Evolutionary conservation across 1,140 invertebrate genomes (phyloP), one percentile per base, ranked within the genome.

Genomic region (Cherax quadricarinatus): DNA sequence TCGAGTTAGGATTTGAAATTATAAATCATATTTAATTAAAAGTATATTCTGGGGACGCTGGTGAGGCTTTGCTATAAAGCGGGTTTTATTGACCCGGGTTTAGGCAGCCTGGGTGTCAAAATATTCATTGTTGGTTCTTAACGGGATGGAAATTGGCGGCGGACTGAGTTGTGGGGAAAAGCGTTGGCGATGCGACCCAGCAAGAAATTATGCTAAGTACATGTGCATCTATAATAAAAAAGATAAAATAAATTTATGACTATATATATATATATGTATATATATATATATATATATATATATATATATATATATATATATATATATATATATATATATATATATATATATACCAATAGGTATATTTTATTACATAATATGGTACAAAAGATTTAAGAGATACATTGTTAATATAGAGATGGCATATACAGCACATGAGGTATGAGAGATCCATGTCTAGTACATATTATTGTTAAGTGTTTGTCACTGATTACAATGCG

Each of bases 1-100:
- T 16, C 62, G 18, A 6, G 62, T 66, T 66, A 66, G 62, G 9
- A 14, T 66, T 66, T 66, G 62, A 66, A 66, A 66, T 66, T 85
- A 79, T 91, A 80, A 85, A 91, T 91, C 89, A 91, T 80, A 91
- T 51, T 91, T 91, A 91, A 91, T 91, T 91, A 86, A 91, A 91
- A 83, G 1, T 18, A 91, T 62, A 91, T 91, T 91, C 89, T 80
- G 48, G 80, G 53, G 84, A 85, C 62, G 21, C 48, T 51, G 16
- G 48, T 21, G 24, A 49, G 75, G 66, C 48, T 62, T 80, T 66
- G 83, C 70, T 75, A 12, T 75, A 30, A 30, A 75, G 70, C 24
- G 5, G 62, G 62, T 66, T 66, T 66, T 66, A 66, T 21, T 66
- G 18, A 16, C 62, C 1, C 62, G 16, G 62, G 18, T 18, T 5